Conservation (phyloP, 2,113 vertebrate genomes). For the Campylorhamphus procurvoides region DNA sequence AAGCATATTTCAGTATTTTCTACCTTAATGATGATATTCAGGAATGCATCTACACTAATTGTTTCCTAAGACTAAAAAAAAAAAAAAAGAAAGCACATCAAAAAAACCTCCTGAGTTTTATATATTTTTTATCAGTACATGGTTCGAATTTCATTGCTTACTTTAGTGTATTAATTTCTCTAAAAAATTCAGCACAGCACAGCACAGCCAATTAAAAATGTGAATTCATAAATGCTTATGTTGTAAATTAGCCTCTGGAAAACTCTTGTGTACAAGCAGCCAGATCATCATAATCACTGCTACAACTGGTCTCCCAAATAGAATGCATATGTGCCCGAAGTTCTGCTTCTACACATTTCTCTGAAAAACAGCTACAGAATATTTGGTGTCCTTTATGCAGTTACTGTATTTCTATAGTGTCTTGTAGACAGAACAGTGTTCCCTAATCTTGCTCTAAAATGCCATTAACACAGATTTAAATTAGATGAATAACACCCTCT, state of each 20-base stretch:
- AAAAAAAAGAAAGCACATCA: not conserved
- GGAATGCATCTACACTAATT: not conserved
- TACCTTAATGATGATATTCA: conserved; percentile 42
- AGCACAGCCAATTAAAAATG: not conserved
- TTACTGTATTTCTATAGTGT: not conserved
- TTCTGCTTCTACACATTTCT: not conserved
- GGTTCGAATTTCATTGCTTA: not conserved
- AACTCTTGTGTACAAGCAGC: not conserved
- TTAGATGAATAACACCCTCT: not conserved
- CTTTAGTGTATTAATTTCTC: not conserved
- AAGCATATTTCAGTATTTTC: not conserved
- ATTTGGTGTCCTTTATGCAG: not conserved
- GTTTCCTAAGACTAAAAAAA: not conserved
- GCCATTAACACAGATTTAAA: not conserved
- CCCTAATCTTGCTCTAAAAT: not conserved
- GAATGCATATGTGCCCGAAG: accelerated
- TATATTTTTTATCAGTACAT: not conserved
- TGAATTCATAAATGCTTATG: not conserved
- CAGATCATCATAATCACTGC: not conserved
- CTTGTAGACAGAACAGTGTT: not conserved
- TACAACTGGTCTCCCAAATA: not conserved
- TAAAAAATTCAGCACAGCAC: not conserved
- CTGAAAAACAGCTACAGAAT: not conserved
- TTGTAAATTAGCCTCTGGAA: not conserved
- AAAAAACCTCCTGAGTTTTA: not conserved